Evolutionary conservation across 2,888 invertebrate species (phyloP), one percentile per base, ranked within the genome.

Genomic region (Ichneumon xanthorius): DNA sequence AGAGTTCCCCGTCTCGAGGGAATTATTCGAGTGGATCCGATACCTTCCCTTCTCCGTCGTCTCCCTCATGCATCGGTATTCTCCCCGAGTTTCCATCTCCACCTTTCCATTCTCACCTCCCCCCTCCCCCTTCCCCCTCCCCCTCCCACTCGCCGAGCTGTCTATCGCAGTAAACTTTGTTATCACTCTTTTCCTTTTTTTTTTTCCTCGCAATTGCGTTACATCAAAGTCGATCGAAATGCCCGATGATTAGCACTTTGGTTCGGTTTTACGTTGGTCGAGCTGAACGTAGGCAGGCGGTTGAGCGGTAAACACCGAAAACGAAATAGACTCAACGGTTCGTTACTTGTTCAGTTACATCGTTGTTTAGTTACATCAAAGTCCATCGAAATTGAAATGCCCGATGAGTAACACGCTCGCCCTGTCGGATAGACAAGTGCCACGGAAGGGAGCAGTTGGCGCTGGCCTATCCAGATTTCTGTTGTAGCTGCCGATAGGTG

Each of bases 1-100:
- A 55, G 68, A 26, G 61, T 63, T 30, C 68, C 78, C 45, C 53
- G 58, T n/a, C 78, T 68, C 78, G 40, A 14, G 68, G 78, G 78
- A 78, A 78, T 68, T 78, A 78, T 78, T 78, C 55, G 68, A 78
- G 78, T 78, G 68, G 78, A 58, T 78, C 78, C 78, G 78, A 78
- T 78, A 67, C 68, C 78, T 55, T 78, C 78, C 45, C 58, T 58
- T 55, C 77, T 6, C 16, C 53, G 50, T 45, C 75, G 30, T 26
- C 37, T 65, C 67, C 67, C 65, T 55, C 77, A 55, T 77, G 40
- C 67, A 77, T 77, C 53, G 55, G 55, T 77, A 77, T 61, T 63
- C 63, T 19, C 22, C 45, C 11, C 45, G 63, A 63, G 61, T 75
- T 75, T 33, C 63, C 75, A 11, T 26, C 26, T 58, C 40, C 58